phyloP scores from a whole-genome alignment of 2,797 vertebrate genomes.

The Urosaurus nigricauda region DNA sequence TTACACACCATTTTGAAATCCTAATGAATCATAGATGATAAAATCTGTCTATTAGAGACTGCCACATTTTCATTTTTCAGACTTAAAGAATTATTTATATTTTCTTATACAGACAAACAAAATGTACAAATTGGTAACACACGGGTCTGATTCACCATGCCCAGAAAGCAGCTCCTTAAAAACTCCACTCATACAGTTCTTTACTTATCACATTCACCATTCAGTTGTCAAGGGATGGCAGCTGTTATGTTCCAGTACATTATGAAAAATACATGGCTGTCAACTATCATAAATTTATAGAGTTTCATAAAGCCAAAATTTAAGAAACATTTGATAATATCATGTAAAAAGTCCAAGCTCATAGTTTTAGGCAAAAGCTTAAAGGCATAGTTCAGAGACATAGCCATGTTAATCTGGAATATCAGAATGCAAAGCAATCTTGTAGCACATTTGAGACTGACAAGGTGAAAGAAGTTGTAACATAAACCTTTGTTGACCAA shows the following conservation, averaged over 20 bases:
- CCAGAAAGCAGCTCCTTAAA: neutral
- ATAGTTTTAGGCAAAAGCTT: neutral
- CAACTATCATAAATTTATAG: slow-evolving; percentile 15
- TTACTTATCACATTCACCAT: slow-evolving; percentile 4
- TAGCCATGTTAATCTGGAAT: too few species aligned
- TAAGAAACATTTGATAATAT: slow-evolving; percentile 8
- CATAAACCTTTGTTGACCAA: too few species aligned
- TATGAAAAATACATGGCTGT: slow-evolving; percentile 21
- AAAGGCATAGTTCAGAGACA: neutral
- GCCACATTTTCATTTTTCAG: neutral
- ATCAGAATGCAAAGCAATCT: too few species aligned
- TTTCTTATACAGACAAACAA: slow-evolving; percentile 15
- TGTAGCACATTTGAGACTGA: too few species aligned
- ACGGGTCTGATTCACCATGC: neutral
- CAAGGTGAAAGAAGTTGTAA: too few species aligned
- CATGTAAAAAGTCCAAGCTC: neutral
- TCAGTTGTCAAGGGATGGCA: slow-evolving; percentile 20
- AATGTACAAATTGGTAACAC: neutral
- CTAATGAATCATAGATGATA: neutral
- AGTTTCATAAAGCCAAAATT: neutral
- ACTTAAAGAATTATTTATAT: neutral
- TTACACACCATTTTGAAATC: slow-evolving; percentile 15
- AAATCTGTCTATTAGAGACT: neutral
- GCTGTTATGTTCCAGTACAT: slow-evolving; percentile 9
- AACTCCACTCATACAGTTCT: neutral